Percentiles rank a stretch among this genome's conserved stretches.
phyloP scores from a whole-genome alignment of 92 coral and sea anemone genomes.

The Isaurus tuberculatus region DNA sequence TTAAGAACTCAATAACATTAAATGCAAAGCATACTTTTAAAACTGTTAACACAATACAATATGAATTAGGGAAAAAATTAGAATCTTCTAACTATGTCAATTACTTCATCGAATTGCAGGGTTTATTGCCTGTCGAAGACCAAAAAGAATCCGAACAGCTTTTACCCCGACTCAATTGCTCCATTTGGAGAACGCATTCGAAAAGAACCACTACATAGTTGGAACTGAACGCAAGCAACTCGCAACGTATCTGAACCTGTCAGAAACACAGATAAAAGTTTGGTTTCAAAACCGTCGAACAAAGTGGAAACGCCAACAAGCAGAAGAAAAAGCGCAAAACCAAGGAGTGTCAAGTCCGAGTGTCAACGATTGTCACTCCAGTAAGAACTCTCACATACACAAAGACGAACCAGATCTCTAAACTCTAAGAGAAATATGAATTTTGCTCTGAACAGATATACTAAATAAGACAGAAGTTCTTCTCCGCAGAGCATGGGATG shows the following conservation, averaged over 20 bases:
- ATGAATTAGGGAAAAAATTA: no score
- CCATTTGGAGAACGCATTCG: constrained; percentile 92
- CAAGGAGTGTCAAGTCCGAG: constrained; percentile 56
- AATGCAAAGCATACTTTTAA: no score
- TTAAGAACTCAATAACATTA: no score
- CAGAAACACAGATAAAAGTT: constrained; percentile 94
- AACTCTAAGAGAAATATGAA: background rate
- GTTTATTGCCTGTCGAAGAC: constrained; percentile 89
- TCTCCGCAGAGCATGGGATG: background rate
- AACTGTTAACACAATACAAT: background rate
- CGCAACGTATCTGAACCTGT: constrained; percentile 86
- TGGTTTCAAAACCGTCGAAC: constrained; percentile 97
- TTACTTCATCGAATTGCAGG: constrained; percentile 56
- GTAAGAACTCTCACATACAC: constrained; percentile 42
- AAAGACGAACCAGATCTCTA: constrained; percentile 62
- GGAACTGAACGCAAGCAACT: constrained; percentile 94
- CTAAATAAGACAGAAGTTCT: background rate
- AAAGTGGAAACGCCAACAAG: constrained; percentile 90
- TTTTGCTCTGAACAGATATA: background rate
- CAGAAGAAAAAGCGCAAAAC: constrained; percentile 81
- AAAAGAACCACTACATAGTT: constrained; percentile 94
- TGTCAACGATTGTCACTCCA: constrained; percentile 68
- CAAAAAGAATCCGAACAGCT: constrained; percentile 89
- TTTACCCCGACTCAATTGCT: constrained; percentile 95
- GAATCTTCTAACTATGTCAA: background rate